Conservation (phyloP, 2,797 vertebrate genomes). For the Sebastes matsubarae region DNA sequence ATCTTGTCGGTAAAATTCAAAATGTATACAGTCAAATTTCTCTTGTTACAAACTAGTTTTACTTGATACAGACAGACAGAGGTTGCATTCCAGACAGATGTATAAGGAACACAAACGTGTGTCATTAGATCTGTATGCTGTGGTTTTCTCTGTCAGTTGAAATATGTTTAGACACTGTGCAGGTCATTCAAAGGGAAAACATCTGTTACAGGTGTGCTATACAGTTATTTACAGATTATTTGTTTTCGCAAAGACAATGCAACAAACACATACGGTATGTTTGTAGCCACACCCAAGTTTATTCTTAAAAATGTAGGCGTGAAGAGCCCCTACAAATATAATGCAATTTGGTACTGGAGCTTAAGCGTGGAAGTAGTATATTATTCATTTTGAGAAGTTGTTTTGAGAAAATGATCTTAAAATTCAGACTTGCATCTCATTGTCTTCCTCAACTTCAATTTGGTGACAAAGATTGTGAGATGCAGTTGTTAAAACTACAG, state of each 20-base stretch:
- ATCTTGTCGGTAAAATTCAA: not conserved
- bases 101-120: conserved; percentile 51
- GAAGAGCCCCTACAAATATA: not conserved
- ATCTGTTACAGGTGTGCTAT: not conserved
- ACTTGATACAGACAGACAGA: conserved; percentile 27
- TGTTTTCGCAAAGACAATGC: not conserved
- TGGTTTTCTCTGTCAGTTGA: conserved; percentile 34
- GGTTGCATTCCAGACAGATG: conserved; percentile 53
- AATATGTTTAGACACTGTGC: conserved; percentile 24
- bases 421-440: not conserved
- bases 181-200: conserved; percentile 23
- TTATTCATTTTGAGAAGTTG: not conserved
- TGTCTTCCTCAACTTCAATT: not conserved
- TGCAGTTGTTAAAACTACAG: not conserved
- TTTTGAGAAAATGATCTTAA: not conserved
- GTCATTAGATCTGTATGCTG: conserved; percentile 50
- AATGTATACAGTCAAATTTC: not conserved
- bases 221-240: not conserved
- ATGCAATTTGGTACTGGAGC: not conserved
- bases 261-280: not conserved
- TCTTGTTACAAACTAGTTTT: conserved; percentile 17
- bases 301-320: not conserved
- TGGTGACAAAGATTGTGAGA: not conserved
- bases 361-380: not conserved
- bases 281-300: not conserved